Evolutionary conservation across 2,888 invertebrate genomes (phyloP).

Genomic region (Apodemia mormo): DNA sequence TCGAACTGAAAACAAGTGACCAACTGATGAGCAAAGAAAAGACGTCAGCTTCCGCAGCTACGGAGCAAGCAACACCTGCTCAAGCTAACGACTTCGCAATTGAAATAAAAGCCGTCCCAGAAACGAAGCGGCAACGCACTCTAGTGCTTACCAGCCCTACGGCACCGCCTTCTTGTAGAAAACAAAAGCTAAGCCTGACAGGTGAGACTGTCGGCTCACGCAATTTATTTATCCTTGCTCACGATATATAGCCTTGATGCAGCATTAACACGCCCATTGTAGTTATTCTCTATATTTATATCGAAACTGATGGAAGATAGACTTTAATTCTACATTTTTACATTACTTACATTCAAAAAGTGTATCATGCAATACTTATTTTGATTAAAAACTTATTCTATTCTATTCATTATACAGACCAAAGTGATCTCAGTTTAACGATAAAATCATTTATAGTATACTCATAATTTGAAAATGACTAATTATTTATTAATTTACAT

Average conservation of each 20-base stretch:
- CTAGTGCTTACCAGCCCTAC: slow-evolving; percentile 84
- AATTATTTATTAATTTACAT: not conserved
- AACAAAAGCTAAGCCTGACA: slow-evolving; percentile 87
- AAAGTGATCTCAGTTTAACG: not conserved
- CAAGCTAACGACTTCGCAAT: slow-evolving; percentile 25
- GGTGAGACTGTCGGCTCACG: slow-evolving; percentile 66
- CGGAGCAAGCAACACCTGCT: slow-evolving; percentile 4
- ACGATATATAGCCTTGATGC: slow-evolving; percentile 29
- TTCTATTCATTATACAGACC: too few species aligned
- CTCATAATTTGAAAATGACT: not conserved
- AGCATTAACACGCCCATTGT: slow-evolving; percentile 32
- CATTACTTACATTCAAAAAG: too few species aligned
- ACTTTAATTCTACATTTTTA: not conserved
- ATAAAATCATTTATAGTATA: not conserved
- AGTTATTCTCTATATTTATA: slow-evolving; percentile 32
- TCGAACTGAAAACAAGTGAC: slow-evolving; percentile 26
- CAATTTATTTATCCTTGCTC: slow-evolving; percentile 26
- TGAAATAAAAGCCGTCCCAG: slow-evolving; percentile 41
- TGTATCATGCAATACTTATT: too few species aligned
- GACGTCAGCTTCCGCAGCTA: not conserved
- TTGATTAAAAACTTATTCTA: too few species aligned
- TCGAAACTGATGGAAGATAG: slow-evolving; percentile 9
- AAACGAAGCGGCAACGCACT: slow-evolving; percentile 69
- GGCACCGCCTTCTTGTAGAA: slow-evolving; percentile 83
- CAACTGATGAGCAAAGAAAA: slow-evolving; percentile 14